A percentile compares a stretch with the other conserved stretches of the same genome.
These are phyloP conservation scores for Hydrochoerus hydrochaeris DNA, from an alignment of 2,113 vertebrate species.

Conservation along the genomic window DNA sequence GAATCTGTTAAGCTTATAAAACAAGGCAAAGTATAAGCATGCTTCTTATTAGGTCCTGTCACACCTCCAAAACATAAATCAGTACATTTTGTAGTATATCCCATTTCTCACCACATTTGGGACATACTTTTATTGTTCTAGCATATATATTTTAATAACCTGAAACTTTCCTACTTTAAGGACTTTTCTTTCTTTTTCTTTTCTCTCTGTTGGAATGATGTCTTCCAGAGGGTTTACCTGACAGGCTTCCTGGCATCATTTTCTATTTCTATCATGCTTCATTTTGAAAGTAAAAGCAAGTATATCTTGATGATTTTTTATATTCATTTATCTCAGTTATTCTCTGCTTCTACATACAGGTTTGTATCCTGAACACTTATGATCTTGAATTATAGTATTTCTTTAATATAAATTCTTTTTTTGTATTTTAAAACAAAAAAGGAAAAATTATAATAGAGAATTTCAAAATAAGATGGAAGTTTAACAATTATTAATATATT, in stretches of 20 bases:
- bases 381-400: neutral
- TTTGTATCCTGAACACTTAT: neutral
- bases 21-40: neutral
- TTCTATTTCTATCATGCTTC: neutral
- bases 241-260: rapidly evolving
- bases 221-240: neutral
- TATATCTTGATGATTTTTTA: neutral
- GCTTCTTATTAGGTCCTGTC: no score
- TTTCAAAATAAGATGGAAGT: no score
- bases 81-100: neutral
- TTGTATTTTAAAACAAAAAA: no score
- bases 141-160: neutral
- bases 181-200: no score
- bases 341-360: neutral
- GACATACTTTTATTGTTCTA: no score
- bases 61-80: rapidly evolving
- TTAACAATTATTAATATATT: no score
- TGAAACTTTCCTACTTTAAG: neutral
- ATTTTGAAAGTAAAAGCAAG: neutral
- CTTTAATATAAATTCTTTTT: no score
- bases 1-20: neutral
- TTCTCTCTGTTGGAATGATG: neutral
- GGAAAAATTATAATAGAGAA: no score
- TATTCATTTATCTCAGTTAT: neutral
- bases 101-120: neutral